phyloP scores from a whole-genome alignment of 2,797 vertebrate species.

The Ibycter americanus region DNA sequence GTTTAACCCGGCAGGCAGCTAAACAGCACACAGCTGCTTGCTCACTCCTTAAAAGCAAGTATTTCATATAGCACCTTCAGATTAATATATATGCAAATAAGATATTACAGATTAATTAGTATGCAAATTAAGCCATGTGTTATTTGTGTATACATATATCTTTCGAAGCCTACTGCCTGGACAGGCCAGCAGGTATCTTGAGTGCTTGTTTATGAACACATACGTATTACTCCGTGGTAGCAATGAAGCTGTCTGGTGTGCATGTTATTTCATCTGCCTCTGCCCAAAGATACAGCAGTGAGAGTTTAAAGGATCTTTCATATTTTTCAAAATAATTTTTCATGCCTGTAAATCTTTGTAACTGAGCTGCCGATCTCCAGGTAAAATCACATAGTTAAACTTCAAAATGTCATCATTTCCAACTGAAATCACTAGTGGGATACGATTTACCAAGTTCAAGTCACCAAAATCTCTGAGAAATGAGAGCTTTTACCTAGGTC shows the following conservation, averaged over 20 bases:
- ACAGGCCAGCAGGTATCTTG: background rate
- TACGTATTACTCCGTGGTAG: background rate
- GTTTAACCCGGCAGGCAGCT: no score
- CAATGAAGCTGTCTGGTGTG: background rate
- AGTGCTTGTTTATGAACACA: background rate
- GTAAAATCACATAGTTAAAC: background rate
- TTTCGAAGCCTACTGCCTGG: background rate
- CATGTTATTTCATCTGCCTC: background rate
- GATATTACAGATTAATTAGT: slow-evolving; percentile 20
- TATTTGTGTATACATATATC: background rate
- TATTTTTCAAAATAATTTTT: background rate
- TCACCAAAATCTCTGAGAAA: background rate
- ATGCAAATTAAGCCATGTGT: slow-evolving; percentile 18
- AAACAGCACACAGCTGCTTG: no score
- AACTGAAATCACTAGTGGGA: background rate
- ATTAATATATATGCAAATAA: slow-evolving; percentile 48
- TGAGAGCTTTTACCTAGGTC: background rate
- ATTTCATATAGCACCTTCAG: slow-evolving; percentile 6
- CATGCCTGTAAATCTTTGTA: background rate
- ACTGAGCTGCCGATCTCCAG: background rate
- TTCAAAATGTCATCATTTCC: background rate
- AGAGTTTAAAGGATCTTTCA: background rate
- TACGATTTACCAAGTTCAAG: background rate
- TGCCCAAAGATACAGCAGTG: background rate
- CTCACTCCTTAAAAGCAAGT: background rate